Evolutionary conservation across 2,797 vertebrate genomes (phyloP).

Genomic region (Dermochelys coriacea): DNA sequence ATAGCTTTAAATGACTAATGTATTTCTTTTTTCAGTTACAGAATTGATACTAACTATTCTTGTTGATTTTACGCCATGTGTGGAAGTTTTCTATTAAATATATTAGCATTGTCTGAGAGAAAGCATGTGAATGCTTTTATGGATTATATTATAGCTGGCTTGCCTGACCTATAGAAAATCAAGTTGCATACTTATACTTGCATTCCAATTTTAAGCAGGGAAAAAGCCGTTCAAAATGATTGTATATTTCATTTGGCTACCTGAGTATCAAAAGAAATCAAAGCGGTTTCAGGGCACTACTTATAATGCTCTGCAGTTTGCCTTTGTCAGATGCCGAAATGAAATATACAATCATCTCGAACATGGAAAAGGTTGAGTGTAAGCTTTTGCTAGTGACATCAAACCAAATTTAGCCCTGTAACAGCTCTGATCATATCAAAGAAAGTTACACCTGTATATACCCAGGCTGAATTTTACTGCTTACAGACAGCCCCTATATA

Average conservation of each 20-base stretch:
- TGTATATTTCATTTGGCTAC: not conserved
- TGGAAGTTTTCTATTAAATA: not conserved
- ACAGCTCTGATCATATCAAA: not conserved
- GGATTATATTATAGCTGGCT: not conserved
- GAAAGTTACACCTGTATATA: not conserved
- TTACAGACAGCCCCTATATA: too few species aligned
- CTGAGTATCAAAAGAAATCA: not conserved
- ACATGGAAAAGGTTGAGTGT: not conserved
- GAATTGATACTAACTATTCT: not conserved
- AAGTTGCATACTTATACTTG: constrained; percentile 4
- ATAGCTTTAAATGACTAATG: not conserved
- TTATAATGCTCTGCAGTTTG: not conserved
- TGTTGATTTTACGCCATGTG: not conserved
- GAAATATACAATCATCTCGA: not conserved
- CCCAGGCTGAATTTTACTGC: not conserved
- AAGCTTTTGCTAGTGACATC: not conserved
- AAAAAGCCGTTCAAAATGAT: not conserved
- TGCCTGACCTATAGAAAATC: constrained; percentile 8
- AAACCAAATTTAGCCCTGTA: not conserved
- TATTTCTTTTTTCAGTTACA: not conserved
- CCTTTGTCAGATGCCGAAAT: not conserved
- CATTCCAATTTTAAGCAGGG: not conserved
- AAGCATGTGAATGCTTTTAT: not conserved
- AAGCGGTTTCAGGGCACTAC: not conserved
- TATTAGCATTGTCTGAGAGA: not conserved